Base-by-base conservation (phyloP, 2,113 vertebrate species). In the Macquaria australasica region DNA sequence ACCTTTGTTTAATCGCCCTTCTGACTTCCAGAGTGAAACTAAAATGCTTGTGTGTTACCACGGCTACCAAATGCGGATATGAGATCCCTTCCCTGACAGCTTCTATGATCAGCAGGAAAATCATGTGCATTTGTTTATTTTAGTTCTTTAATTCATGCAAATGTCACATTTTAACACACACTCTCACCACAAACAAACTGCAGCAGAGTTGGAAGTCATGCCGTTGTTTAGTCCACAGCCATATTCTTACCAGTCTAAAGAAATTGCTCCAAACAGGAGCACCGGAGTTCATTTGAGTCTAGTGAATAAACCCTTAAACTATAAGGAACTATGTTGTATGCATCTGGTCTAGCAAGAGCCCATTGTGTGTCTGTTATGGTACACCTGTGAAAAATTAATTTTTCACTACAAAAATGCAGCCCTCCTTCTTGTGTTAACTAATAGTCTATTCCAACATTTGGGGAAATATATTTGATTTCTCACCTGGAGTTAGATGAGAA, bases 401-500 rank as follows among this genome's bases (percentile, higher is more conserved):
- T 45, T 28, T 28, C 66, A 28, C 4, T 18, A 18, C 41, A 68
- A 48, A 64, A 48, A 48, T 45, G 9, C 21, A 53, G n/a, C 18
- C 12, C 28, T 64, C 14, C 45, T 41, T n/a, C 15, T 63, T 62
- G 62, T 31, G 28, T 56, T 63, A 69, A 74, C 64, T 25, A 41
- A 81, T 20, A n/a, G 37, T 41, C n/a, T 39, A 20, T 63, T n/a
- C 12, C 39, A 37, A 43, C 34, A 73, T 62, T 72, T 72, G 34
- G 6, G 10, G 37, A 68, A 62, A 39, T 63, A 75, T 75, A 79
- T 60, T 79, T 43, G 28, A 79, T 75, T 66, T 64, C 34, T 63
- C 70, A 74, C 69, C 63, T 23, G n/a, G 64, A 81, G 58, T 63
- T 70, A 28, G 76, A 63, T 87, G n/a, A 70, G 31, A 76, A 66